Conservation (phyloP, 2,113 vertebrate species). For the Choloepus hoffmanni region DNA sequence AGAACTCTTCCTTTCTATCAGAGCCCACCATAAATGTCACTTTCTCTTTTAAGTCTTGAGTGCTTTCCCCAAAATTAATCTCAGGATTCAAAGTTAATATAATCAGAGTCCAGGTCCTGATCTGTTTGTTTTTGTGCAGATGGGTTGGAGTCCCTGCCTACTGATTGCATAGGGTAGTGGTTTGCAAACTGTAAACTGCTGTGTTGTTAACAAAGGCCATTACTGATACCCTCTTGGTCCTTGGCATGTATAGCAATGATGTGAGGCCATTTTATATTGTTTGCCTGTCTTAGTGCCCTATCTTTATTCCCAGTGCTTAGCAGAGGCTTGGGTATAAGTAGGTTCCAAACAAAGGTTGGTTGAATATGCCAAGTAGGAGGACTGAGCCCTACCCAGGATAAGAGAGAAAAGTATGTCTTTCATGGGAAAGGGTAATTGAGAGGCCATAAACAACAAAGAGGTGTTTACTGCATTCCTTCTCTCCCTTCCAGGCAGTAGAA, state of each 20-base stretch:
- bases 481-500: too few relatives aligned
- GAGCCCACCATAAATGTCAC: too few relatives aligned
- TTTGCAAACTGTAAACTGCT: neutral
- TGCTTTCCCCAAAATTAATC: neutral
- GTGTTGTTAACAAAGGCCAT: neutral
- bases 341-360: neutral
- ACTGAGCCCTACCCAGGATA: neutral
- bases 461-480: too few relatives aligned
- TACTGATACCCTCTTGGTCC: neutral
- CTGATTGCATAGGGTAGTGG: neutral
- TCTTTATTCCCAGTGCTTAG: neutral
- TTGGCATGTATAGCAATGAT: neutral
- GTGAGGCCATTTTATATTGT: neutral
- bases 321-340: neutral
- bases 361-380: neutral
- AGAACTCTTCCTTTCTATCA: too few relatives aligned
- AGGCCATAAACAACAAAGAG: too few relatives aligned
- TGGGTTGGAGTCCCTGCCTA: neutral
- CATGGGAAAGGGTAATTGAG: neutral
- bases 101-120: neutral
- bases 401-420: neutral
- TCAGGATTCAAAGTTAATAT: neutral
- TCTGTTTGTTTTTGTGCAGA: neutral
- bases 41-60: neutral
- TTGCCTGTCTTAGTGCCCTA: neutral